A percentile compares a stretch with the other conserved stretches of the same genome.
Conservation (phyloP, 2,797 vertebrate species). For the Siniperca undulata region DNA sequence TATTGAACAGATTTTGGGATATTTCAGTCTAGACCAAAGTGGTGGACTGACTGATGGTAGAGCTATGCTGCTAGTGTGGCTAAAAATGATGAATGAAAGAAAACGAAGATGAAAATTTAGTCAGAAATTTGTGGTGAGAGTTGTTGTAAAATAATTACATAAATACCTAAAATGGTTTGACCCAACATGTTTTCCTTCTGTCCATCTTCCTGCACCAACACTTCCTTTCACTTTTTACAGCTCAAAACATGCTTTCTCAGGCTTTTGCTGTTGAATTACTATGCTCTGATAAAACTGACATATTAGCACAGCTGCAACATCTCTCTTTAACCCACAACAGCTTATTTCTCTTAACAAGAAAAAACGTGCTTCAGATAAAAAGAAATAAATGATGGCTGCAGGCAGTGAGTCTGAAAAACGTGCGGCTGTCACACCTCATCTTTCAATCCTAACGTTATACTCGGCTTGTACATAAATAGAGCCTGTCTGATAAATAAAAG, state of each 20-base stretch:
- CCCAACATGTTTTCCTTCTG: not conserved
- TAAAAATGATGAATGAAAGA: not conserved
- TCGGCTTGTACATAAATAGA: constrained; percentile 52
- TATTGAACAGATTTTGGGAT: not conserved
- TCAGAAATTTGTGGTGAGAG: not conserved
- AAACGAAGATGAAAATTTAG: not conserved
- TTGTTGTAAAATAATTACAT: not conserved
- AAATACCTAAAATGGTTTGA: not conserved
- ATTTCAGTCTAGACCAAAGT: not conserved
- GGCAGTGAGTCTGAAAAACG: constrained; percentile 26
- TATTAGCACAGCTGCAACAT: constrained; percentile 21
- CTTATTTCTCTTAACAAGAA: constrained; percentile 21
- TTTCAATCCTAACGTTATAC: constrained; percentile 47
- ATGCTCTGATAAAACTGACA: constrained; percentile 20
- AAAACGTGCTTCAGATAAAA: constrained; percentile 29
- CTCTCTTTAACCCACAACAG: constrained; percentile 29
- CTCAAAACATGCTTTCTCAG: not conserved
- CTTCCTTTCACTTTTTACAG: not conserved
- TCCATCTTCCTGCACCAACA: not conserved
- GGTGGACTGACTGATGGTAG: not conserved
- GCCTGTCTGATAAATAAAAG: constrained; percentile 58
- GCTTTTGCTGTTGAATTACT: not conserved
- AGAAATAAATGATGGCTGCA: constrained; percentile 32
- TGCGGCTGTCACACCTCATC: constrained; percentile 51
- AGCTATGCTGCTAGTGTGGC: no score